Evolutionary conservation across 1,140 invertebrate genomes (phyloP), one percentile per base, ranked within the genome.

Genomic region (Drosophila nigrodunni): DNA sequence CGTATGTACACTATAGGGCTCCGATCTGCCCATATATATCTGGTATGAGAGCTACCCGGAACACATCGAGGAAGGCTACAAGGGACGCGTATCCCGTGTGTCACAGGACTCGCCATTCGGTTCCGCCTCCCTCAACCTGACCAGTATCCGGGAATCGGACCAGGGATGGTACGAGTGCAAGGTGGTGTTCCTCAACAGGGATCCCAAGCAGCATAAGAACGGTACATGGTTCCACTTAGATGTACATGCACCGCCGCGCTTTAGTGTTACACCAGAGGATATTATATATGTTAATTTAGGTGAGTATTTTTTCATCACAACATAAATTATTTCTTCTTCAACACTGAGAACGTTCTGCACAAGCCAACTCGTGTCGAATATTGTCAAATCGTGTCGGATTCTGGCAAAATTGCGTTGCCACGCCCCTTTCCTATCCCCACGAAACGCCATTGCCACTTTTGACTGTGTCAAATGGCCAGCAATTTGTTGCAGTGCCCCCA

Each of bases 131-230:
- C 96, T 98, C 93, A 98, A 98, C 94, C 94, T 99, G 93, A 98
- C 97, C 80, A 96, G 97, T 91, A 98, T 99, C 91, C 94, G 95
- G 62, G 97, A 98, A 92, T 96, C 95, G 82, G 98, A 99, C 94
- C 97, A 98, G 93, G 98, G 98, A 89, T 98, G 97, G 98, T 99
- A 99, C 94, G 97, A 98, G 93, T 99, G 98, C 94, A 98, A 97
- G 94, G 97, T 98, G 91, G 97, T 97, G 92, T 98, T 98, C 94
- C 96, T 98, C 93, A 98, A 98, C 93, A 96, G 97, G 70, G 97
- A 97, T 76, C 97, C 97, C 74, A 97, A 96, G 93, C 95, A 95
- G 91, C 95, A 96, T 94, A 96, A 97, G 94, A 96, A 98, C 94
- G 97, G 97, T 77, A 98, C 97, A 87, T 98, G 97, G 97, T 98